Evolutionary conservation across 2,113 vertebrate genomes (phyloP), one percentile per base, ranked within the genome.

Genomic region (Oxyura jamaicensis): DNA sequence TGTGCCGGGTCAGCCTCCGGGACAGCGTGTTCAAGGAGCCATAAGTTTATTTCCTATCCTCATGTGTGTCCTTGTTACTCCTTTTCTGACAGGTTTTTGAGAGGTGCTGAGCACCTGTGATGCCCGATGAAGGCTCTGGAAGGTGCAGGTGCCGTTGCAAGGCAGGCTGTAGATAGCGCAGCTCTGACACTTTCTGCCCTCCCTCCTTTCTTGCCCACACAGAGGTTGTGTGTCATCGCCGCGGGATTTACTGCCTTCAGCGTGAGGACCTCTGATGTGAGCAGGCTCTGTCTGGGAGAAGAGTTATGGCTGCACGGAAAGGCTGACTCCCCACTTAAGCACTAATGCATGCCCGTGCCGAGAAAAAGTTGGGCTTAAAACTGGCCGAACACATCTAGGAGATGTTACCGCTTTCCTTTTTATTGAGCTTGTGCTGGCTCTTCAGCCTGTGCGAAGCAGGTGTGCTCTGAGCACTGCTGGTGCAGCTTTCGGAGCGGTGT

Each of bases 181-280:
- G 33, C 86, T 75, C 58, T 66, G 73, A 46, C 56, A 31, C 65
- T 69, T 83, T 12, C 3, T 88, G 88, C 86, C 44, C 76, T 87
- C 35, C 23, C 81, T 92, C 63, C 23, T 39, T 66, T 62, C 13
- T n/a, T 86, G 65, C 71, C 69, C 5, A 9, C 25, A 1, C 86
- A 58, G 62, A 53, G 81, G 36, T 60, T 56, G 56, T 56, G 56
- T 87, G 86, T 81, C 10, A 0, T 23, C 28, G 3, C 83, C 0
- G 2, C 7, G 67, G 92, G 91, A 92, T 96, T 96, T 96, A 92
- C 52, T 90, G 92, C 85, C 85, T 31, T 53, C 16, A 60, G 21
- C 0, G 0, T 17, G 65, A 77, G 85, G 83, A 74, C 36, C 80
- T 91, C 63, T 68, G 76, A 33, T 84, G 77, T 41, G 55, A 89